These are phyloP conservation scores for Polydrusus pterygomalis DNA, from an alignment of 2,888 invertebrate genomes.

Conservation along the genomic window DNA sequence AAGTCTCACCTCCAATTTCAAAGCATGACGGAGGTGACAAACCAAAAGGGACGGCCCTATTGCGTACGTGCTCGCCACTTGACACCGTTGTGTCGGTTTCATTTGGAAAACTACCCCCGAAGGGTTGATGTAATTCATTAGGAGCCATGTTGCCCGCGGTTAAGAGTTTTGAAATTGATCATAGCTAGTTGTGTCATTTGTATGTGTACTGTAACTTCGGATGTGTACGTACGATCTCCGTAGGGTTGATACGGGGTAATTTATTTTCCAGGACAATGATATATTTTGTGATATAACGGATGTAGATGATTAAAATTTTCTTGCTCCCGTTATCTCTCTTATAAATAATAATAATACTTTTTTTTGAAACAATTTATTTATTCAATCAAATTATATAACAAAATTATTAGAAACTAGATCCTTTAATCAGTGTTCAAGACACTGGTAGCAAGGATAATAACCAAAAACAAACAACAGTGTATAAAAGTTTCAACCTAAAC, in stretches of 20 bases:
- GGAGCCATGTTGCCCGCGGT: slow-evolving; percentile 58
- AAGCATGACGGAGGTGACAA: slow-evolving; percentile 56
- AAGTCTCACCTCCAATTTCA: slow-evolving; percentile 52
- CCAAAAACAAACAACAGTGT: too few species aligned
- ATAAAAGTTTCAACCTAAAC: too few species aligned
- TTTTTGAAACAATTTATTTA: too few species aligned
- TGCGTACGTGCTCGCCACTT: slow-evolving; percentile 55
- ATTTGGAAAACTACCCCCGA: slow-evolving; percentile 59
- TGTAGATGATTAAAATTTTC: too few species aligned
- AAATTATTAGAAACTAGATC: too few species aligned
- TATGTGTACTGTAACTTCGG: slow-evolving; percentile 29
- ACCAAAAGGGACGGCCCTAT: slow-evolving; percentile 53
- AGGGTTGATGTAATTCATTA: slow-evolving; percentile 62
- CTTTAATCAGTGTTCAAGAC: too few species aligned
- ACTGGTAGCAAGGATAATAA: too few species aligned
- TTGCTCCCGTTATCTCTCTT: too few species aligned
- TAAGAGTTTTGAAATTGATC: slow-evolving; percentile 53
- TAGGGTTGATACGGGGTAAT: neutral
- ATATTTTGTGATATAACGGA: neutral
- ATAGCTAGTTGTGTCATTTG: slow-evolving; percentile 49
- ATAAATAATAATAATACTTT: too few species aligned
- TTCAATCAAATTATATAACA: too few species aligned
- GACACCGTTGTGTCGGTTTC: slow-evolving; percentile 58
- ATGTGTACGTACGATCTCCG: slow-evolving; percentile 28
- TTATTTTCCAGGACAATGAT: slow-evolving; percentile 5